Evolutionary conservation across 2,797 vertebrate genomes (phyloP).

Genomic region (Coranthus polyacanthus): DNA sequence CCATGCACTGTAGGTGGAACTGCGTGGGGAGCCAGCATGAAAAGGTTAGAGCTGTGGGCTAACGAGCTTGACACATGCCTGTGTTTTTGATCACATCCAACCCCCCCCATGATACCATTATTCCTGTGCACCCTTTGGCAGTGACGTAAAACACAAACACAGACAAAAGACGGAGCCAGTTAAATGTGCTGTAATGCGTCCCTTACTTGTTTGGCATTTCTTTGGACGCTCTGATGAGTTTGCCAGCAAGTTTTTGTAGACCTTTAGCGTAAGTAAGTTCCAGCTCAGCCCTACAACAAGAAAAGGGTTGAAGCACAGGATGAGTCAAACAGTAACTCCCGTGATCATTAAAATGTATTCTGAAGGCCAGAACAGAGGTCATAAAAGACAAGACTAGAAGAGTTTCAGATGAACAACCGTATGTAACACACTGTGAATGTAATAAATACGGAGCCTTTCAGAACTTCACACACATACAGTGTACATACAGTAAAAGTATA

Average conservation of each 20-base stretch:
- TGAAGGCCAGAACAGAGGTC: not conserved
- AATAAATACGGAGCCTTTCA: not conserved
- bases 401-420: too few relatives aligned
- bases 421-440: not conserved
- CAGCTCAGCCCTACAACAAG: constrained; percentile 84
- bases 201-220: constrained; percentile 89
- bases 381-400: too few relatives aligned
- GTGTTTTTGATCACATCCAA: constrained; percentile 59
- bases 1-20: constrained; percentile 87
- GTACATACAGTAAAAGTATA: too few relatives aligned
- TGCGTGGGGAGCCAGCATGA: constrained; percentile 71
- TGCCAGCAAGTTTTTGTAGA: constrained; percentile 88
- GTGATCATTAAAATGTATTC: constrained; percentile 16
- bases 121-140: constrained; percentile 21
- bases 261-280: constrained; percentile 90
- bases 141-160: constrained; percentile 33
- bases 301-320: constrained; percentile 22
- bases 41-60: constrained; percentile 69
- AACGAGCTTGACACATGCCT: constrained; percentile 50
- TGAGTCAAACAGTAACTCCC: constrained; percentile 63
- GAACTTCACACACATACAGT: too few relatives aligned
- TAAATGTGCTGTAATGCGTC: constrained; percentile 3
- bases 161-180: constrained; percentile 24
- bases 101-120: constrained; percentile 32
- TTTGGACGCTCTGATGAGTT: constrained; percentile 87